Evolutionary conservation across 2,113 vertebrate genomes (phyloP).

Genomic region (Brachyhypopomus occidentalis): DNA sequence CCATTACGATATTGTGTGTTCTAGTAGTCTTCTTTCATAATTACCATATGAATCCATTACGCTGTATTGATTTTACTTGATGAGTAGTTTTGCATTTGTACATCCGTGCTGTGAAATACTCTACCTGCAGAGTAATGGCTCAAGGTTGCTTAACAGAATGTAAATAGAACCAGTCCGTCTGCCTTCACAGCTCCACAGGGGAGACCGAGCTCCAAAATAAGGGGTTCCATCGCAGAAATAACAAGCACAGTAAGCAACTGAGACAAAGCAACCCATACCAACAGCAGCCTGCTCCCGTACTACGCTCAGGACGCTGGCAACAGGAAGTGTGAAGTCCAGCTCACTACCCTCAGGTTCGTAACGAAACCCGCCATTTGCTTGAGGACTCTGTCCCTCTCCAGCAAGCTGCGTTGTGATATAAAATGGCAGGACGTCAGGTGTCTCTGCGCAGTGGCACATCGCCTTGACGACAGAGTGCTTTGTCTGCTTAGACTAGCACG

Average conservation of each 20-base stretch:
- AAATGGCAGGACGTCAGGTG: constrained; percentile 52
- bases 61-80: neutral
- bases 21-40: neutral
- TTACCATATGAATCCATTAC: neutral
- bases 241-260: neutral
- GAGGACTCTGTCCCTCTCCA: constrained; percentile 15
- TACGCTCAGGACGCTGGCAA: constrained; percentile 3
- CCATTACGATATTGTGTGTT: neutral
- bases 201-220: neutral
- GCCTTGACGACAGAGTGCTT: too few species aligned
- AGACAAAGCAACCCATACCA: constrained; percentile 1
- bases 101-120: neutral
- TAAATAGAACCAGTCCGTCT: neutral
- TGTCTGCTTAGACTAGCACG: too few species aligned
- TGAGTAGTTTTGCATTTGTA: neutral
- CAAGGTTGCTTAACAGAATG: neutral
- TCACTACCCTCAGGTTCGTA: neutral
- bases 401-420: constrained; percentile 37
- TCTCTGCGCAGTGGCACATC: constrained; percentile 32
- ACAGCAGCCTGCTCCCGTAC: neutral
- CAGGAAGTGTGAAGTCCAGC: constrained; percentile 27
- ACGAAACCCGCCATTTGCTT: constrained; percentile 12
- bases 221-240: neutral
- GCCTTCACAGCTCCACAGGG: neutral
- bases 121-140: neutral